Evolutionary conservation across 2,888 invertebrate genomes (phyloP), one percentile per base, ranked within the genome.

Genomic region (Caenorhabditis virilis): DNA sequence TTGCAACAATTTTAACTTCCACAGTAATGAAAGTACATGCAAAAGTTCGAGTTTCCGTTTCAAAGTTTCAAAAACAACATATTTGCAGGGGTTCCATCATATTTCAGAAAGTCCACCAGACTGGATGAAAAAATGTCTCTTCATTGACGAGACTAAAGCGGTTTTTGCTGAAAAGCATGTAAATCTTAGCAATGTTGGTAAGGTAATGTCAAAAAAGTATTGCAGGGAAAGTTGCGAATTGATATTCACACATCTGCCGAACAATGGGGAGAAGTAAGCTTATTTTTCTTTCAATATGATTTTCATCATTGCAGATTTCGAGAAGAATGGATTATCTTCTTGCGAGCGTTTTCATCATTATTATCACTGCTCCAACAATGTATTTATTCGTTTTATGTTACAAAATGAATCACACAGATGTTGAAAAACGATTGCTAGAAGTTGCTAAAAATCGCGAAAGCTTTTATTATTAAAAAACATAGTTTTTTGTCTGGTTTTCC

Each of bases 1-100:
- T 76, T 15, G 77, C 78, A 1, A 77, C 78, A 5, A 64, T 78
- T 26, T 45, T 74, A 13, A 77, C 78, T 4, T 73, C 75, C 4
- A 70, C 73, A 0, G 74, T 76, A 3, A 74, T 78, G 76, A 45
- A 72, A 45, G 71, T 78, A 6, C 69, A 76, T 55, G 67, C 60
- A 16, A 62, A 66, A 33, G 71, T 66, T 20, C 26, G n/a, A n/a
- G n/a, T n/a, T n/a, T n/a, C n/a, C n/a, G n/a, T n/a, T n/a, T n/a
- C n/a, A n/a, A n/a, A n/a, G n/a, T n/a, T n/a, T n/a, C n/a, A n/a
- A n/a, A n/a, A 18, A 26, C 15, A 38, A 25, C 18, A 0, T 6
- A 18, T 3, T 55, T 67, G 11, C 36, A 69, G 62, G 72, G 72
- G 11, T 72, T 67, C 54, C 57, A 63, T n/a, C 58, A 60, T n/a